Evolutionary conservation across 2,113 vertebrate species (phyloP).

Genomic region (Psephotus haematonotus): DNA sequence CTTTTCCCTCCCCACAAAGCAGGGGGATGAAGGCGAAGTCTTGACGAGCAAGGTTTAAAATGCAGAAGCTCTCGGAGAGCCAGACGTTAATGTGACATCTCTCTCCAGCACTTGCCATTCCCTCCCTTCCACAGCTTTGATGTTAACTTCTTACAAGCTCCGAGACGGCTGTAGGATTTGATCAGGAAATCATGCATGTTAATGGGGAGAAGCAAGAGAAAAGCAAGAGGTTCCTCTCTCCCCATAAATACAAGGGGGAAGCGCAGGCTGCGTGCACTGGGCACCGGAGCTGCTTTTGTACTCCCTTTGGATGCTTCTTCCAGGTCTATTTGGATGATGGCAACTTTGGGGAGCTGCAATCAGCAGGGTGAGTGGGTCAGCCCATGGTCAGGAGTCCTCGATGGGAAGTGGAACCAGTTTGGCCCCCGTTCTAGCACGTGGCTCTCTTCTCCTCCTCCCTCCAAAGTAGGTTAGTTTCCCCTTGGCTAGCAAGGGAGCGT

Average conservation of each 20-base stretch:
- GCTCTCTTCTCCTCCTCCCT: not conserved
- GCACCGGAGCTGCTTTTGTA: not conserved
- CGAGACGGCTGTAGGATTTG: slow-evolving; percentile 70
- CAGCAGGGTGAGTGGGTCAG: rapidly evolving
- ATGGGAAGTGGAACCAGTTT: not conserved
- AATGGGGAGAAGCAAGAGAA: slow-evolving; percentile 46
- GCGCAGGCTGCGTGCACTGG: not conserved
- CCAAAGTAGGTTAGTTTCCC: slow-evolving; percentile 28
- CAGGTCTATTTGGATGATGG: not conserved
- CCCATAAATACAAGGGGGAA: not conserved
- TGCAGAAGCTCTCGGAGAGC: slow-evolving; percentile 66
- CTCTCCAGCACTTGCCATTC: slow-evolving; percentile 25
- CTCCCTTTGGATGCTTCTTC: not conserved
- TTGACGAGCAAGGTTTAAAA: slow-evolving; percentile 70
- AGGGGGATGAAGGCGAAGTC: not conserved
- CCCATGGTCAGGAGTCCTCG: not conserved
- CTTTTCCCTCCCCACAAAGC: not conserved
- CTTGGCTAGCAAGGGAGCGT: not conserved
- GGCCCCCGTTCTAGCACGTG: not conserved
- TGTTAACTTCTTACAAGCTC: slow-evolving; percentile 69
- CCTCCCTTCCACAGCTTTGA: slow-evolving; percentile 72
- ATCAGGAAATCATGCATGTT: slow-evolving; percentile 67
- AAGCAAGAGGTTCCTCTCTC: not conserved
- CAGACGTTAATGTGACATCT: slow-evolving; percentile 65
- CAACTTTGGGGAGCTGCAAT: not conserved